Conservation (phyloP, 2,113 vertebrate genomes). For the Mystacornis crossleyi region DNA sequence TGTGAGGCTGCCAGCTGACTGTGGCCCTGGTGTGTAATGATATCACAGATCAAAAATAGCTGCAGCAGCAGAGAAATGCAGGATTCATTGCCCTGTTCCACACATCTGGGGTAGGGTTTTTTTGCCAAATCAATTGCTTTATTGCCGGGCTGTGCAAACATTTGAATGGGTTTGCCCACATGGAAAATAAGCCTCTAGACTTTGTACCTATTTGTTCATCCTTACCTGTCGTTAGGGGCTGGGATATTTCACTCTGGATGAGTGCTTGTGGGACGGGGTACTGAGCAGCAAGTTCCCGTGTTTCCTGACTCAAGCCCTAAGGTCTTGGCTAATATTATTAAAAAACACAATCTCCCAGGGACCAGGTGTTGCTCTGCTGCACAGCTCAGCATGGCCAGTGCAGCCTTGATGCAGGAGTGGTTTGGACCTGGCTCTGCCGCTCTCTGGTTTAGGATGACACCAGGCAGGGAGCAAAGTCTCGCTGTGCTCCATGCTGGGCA, state of each 20-base stretch:
- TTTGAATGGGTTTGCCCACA: not conserved
- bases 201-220: not conserved
- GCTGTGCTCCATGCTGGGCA: accelerated
- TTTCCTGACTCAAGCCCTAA: not conserved
- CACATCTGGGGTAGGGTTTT: not conserved
- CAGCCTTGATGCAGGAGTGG: not conserved
- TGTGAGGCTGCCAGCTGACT: conserved; percentile 38
- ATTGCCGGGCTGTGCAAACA: not conserved
- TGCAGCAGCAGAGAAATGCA: not conserved
- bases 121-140: not conserved
- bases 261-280: accelerated
- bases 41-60: conserved; percentile 51
- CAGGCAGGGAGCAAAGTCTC: not conserved
- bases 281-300: not conserved
- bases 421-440: not conserved
- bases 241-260: not conserved
- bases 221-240: not conserved
- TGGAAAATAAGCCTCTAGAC: not conserved
- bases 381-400: not conserved
- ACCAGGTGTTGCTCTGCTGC: not conserved
- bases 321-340: not conserved
- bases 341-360: not conserved
- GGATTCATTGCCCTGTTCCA: not conserved
- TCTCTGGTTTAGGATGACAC: not conserved
- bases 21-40: not conserved